Evolutionary conservation across 2,888 invertebrate species (phyloP).

Genomic region (Rhorus exstirpatorius): DNA sequence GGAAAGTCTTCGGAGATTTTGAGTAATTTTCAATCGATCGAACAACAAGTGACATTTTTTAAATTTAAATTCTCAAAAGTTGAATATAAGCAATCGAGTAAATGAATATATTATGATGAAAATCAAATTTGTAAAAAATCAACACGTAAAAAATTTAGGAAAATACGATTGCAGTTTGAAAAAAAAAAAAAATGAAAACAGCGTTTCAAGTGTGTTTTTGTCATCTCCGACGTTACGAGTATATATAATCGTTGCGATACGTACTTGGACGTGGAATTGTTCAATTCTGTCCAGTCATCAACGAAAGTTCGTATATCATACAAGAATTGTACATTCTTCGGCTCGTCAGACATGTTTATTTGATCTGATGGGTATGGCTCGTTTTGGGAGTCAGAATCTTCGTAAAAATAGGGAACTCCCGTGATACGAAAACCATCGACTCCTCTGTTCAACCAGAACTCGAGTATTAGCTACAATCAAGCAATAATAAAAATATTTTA

Average conservation of each 20-base stretch:
- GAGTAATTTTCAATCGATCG: no score
- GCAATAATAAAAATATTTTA: neutral
- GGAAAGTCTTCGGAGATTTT: no score
- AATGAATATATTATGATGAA: no score
- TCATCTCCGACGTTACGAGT: neutral
- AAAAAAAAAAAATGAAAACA: neutral
- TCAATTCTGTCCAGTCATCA: conserved; percentile 74
- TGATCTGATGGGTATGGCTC: conserved; percentile 58
- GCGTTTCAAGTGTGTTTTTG: neutral
- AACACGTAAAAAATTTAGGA: neutral
- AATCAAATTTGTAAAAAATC: no score
- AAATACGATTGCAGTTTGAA: neutral
- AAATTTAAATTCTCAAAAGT: no score
- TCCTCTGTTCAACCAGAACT: conserved; percentile 78
- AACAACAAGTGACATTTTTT: no score
- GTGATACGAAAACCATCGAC: conserved; percentile 80
- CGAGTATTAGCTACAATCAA: conserved; percentile 74
- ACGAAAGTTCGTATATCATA: conserved; percentile 75
- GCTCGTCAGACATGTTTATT: conserved; percentile 58
- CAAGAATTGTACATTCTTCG: conserved; percentile 74
- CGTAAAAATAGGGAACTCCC: conserved; percentile 76
- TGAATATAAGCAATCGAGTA: no score
- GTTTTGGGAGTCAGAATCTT: conserved; percentile 72
- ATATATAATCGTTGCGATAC: conserved; percentile 13
- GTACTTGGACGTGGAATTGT: conserved; percentile 76